These are phyloP conservation scores for Penaeus monodon DNA, from an alignment of 2,888 invertebrate genomes.

Conservation along the genomic window DNA sequence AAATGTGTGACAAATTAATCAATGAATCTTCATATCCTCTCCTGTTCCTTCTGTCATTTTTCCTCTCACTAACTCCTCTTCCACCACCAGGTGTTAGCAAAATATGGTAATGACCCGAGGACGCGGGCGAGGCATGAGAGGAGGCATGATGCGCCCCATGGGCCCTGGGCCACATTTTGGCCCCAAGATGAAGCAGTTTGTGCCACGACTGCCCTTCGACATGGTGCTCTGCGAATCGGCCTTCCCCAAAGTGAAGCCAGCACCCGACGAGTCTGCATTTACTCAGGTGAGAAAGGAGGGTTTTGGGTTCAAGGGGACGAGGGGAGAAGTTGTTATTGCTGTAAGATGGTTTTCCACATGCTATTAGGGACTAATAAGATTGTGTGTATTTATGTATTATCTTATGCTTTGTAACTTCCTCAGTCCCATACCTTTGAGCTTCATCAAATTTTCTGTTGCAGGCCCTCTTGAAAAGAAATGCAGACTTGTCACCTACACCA, in stretches of 20 bases:
- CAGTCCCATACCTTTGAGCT: neutral
- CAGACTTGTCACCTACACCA: constrained; percentile 90
- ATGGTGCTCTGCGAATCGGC: constrained; percentile 87
- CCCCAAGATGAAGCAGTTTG: constrained; percentile 65
- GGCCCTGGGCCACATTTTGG: constrained; percentile 61
- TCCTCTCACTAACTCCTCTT: neutral
- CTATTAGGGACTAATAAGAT: too few relatives aligned
- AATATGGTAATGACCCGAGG: constrained; percentile 62
- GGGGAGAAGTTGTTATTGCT: too few relatives aligned
- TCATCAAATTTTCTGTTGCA: constrained; percentile 69
- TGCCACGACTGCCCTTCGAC: constrained; percentile 76
- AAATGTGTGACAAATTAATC: too few relatives aligned
- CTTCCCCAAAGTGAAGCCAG: constrained; percentile 87
- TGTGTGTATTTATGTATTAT: too few relatives aligned
- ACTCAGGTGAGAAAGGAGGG: constrained; percentile 52
- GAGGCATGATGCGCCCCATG: constrained; percentile 64
- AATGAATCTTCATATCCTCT: neutral
- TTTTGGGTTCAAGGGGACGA: too few relatives aligned
- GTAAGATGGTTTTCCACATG: too few relatives aligned
- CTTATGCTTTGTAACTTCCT: neutral
- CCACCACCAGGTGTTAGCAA: constrained; percentile 22
- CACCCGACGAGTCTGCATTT: constrained; percentile 78
- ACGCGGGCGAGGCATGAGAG: constrained; percentile 62
- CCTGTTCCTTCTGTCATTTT: neutral
- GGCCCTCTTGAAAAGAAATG: constrained; percentile 91